Percentiles rank a stretch among this genome's conserved stretches.
Evolutionary conservation across 2,888 invertebrate species (phyloP).

Genomic region (Elaeidobius kamerunicus): DNA sequence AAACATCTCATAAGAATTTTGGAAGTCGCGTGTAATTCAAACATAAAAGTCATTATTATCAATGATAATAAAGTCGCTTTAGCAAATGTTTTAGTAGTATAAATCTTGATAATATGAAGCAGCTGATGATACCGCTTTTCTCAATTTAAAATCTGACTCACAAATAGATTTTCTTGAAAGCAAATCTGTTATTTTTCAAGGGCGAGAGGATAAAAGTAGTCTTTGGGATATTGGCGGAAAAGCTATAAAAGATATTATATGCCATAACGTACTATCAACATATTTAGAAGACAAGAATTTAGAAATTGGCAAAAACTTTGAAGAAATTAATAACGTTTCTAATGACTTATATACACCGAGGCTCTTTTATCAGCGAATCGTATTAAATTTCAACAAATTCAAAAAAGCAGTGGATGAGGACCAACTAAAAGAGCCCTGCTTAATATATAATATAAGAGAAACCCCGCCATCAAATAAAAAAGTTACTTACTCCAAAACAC

Average conservation of each 20-base stretch:
- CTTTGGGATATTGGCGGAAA: conserved; percentile 1
- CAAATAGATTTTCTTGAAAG: not conserved
- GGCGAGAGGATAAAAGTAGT: not conserved
- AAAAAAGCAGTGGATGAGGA: not conserved
- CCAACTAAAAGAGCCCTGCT: not conserved
- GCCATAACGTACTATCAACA: not conserved
- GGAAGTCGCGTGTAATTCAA: too few relatives aligned
- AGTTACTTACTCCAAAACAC: too few relatives aligned
- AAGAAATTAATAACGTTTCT: not conserved
- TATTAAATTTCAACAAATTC: not conserved
- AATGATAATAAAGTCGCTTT: too few relatives aligned
- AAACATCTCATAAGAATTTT: too few relatives aligned
- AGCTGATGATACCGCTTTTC: not conserved
- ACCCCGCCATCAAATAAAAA: too few relatives aligned
- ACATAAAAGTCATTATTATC: too few relatives aligned
- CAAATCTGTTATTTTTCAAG: conserved; percentile 4
- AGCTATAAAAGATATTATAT: not conserved
- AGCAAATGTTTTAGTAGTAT: too few relatives aligned
- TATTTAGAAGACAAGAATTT: not conserved
- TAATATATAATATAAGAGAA: conserved; percentile 6
- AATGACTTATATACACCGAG: not conserved
- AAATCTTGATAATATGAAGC: too few relatives aligned
- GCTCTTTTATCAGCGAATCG: not conserved
- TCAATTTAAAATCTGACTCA: not conserved
- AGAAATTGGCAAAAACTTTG: not conserved